A percentile compares a stretch with the other conserved stretches of the same genome.
phyloP scores from a whole-genome alignment of 1,140 invertebrate species.

The Polypedilum vanderplanki region DNA sequence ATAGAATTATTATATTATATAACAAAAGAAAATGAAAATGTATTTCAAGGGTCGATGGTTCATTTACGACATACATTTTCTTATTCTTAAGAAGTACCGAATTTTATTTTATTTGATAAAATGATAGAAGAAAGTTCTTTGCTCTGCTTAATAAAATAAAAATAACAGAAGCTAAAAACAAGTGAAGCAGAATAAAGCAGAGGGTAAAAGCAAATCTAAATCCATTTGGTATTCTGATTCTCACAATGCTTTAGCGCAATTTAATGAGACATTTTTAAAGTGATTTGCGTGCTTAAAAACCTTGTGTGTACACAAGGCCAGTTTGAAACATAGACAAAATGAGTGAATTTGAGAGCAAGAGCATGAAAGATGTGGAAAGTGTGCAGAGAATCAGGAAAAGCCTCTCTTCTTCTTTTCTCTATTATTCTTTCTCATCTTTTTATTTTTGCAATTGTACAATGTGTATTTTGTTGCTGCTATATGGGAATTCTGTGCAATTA shows the following conservation, averaged over 20 bases:
- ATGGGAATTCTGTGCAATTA: constrained; percentile 11
- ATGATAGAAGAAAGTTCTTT: no score
- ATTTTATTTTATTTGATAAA: no score
- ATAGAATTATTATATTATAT: neutral
- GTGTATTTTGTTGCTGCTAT: constrained; percentile 10
- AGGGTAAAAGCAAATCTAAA: neutral
- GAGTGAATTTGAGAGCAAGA: neutral
- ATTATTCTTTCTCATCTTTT: neutral
- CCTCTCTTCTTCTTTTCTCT: neutral
- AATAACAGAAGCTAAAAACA: no score
- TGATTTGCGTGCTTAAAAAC: constrained; percentile 17
- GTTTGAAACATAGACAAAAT: neutral
- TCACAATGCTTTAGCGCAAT: neutral
- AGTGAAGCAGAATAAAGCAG: neutral
- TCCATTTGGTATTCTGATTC: neutral
- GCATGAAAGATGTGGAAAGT: neutral
- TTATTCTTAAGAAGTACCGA: no score
- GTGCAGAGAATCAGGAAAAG: neutral
- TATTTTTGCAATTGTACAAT: neutral
- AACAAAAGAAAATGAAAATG: no score
- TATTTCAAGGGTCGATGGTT: no score
- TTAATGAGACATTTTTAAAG: constrained; percentile 16
- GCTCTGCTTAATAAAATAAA: no score
- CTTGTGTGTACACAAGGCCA: neutral
- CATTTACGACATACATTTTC: no score